Percentiles rank a stretch among this genome's conserved stretches.
Evolutionary conservation across 1,140 invertebrate species (phyloP).

Genomic region (Listronotus bonariensis): DNA sequence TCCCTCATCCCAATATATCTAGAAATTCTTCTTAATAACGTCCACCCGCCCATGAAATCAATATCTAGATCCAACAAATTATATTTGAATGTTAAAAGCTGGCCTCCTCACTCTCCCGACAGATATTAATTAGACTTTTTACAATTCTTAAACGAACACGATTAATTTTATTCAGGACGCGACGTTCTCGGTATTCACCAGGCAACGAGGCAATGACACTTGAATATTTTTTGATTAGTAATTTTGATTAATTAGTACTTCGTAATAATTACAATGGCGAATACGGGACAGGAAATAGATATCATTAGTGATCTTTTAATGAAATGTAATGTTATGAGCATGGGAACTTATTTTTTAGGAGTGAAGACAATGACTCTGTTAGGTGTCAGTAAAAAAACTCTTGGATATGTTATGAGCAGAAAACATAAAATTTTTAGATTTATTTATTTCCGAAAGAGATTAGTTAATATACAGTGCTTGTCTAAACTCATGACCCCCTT

Average conservation of each 20-base stretch:
- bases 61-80: conserved; percentile 19
- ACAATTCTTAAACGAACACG: conserved; percentile 14
- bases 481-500: too few relatives aligned
- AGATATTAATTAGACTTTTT: conserved; percentile 29
- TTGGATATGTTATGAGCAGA: too few relatives aligned
- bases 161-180: conserved; percentile 30
- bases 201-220: conserved; percentile 22
- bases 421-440: too few relatives aligned
- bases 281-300: conserved; percentile 18
- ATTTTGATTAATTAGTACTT: conserved; percentile 23
- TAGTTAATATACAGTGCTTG: too few relatives aligned
- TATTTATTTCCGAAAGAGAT: background rate
- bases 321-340: conserved; percentile 12
- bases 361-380: conserved; percentile 4
- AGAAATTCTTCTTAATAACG: too few relatives aligned
- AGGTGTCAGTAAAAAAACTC: background rate
- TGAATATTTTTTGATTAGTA: conserved; percentile 26
- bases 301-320: conserved; percentile 12
- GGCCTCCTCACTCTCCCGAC: conserved; percentile 16
- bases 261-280: conserved; percentile 13
- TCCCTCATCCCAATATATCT: too few relatives aligned
- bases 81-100: conserved; percentile 18
- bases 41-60: background rate
- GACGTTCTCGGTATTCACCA: conserved; percentile 13
- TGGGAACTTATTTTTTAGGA: conserved; percentile 6